Base-by-base conservation (phyloP, 2,113 vertebrate genomes). In the Dunckerocampus dactyliophorus region DNA sequence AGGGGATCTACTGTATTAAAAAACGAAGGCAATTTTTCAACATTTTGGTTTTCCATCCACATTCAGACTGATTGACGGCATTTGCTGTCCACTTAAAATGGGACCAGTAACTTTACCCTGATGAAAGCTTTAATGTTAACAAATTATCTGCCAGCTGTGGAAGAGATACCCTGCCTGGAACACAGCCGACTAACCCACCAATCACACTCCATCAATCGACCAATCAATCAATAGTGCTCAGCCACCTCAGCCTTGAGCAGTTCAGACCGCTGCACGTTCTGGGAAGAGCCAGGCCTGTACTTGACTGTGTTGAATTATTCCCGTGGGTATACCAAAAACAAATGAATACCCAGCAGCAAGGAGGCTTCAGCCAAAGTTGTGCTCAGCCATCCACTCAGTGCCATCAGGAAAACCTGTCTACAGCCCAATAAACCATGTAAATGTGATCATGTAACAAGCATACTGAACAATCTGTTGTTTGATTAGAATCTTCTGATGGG, bases 251-350 rank as follows among this genome's bases (percentile, higher is more conserved):
- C 68, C 55, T 2, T 8, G 28, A 55, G 66, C 53, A 37, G 57
- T 55, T 72, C 57, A 52, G 37, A 69, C 66, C 8, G 62, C 17
- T 19, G 37, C 3, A 4, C 13, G 8, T 1, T 56, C 55, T 2
- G 58, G 6, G 5, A 19, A 47, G 47, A 65, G 59, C 15, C 6
- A 8, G 37, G 69, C 63, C 67, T 79, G 50, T 74, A 51, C n/a
- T n/a, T n/a, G n/a, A n/a, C 67, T 71, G 61, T 17, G 17, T 62
- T 63, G 82, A 88, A 86, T 83, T 68, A 84, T 77, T 74, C 79
- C 67, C 83, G 19, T 48, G 63, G 74, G 82, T 78, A 75, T 8
- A 34, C 49, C 47, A 22, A 56, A 48, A 22, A 59, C 69, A 10
- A 54, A 28, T 63, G 71, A 24, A 56, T 49, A 9, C 71, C 57